phyloP scores from a whole-genome alignment of 1,140 invertebrate species.

The Drosophila trapezifrons region DNA sequence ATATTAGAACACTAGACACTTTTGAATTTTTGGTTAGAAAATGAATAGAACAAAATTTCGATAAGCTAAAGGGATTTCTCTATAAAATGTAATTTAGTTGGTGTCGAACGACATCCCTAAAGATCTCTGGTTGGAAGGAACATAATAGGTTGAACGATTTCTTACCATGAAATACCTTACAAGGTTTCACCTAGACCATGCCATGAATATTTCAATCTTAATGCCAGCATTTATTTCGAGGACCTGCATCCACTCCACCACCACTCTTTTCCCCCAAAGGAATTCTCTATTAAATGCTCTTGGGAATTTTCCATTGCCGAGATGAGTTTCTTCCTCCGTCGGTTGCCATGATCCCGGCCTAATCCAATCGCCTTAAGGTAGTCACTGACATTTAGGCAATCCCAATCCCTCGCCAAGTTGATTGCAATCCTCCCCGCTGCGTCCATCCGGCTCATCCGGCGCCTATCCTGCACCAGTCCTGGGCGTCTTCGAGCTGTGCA shows the following conservation, averaged over 20 bases:
- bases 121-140: no score
- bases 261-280: slow-evolving; percentile 2
- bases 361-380: slow-evolving; percentile 45
- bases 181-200: neutral
- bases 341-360: slow-evolving; percentile 12
- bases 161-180: neutral
- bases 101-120: no score
- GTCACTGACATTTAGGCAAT: slow-evolving; percentile 28
- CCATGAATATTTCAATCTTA: slow-evolving; percentile 1
- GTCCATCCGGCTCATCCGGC: neutral
- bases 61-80: no score
- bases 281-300: slow-evolving; percentile 14
- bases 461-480: neutral
- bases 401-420: slow-evolving; percentile 10
- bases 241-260: neutral
- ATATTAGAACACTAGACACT: no score
- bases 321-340: neutral
- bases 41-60: no score
- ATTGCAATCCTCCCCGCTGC: slow-evolving; percentile 19
- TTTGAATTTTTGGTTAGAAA: no score
- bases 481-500: slow-evolving; percentile 22
- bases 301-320: slow-evolving; percentile 23
- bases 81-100: no score
- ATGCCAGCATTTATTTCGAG: slow-evolving; percentile 1
- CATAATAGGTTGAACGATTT: no score